These are phyloP conservation scores for Drosophila yooni DNA, from an alignment of 2,888 invertebrate species.

Conservation along the genomic window DNA sequence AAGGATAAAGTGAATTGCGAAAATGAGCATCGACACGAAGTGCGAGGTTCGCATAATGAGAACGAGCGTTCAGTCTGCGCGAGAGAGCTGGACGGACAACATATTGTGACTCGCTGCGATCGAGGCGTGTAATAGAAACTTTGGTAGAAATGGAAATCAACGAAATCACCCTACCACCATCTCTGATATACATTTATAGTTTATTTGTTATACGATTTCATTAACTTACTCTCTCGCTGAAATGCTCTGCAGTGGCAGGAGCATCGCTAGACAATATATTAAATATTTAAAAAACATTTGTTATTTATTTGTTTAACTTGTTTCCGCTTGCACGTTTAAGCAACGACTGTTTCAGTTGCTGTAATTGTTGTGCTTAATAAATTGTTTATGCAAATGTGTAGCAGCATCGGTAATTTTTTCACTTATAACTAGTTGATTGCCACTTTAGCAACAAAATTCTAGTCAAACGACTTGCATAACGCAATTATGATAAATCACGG, in stretches of 20 bases:
- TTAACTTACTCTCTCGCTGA: slow-evolving; percentile 45
- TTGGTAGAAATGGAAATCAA: background rate
- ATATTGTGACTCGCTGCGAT: background rate
- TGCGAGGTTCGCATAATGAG: background rate
- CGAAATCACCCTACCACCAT: background rate
- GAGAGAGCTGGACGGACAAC: background rate
- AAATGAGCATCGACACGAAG: background rate
- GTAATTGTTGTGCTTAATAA: slow-evolving; percentile 13
- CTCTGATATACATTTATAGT: background rate
- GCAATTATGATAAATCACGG: slow-evolving; percentile 1
- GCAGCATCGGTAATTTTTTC: slow-evolving; percentile 45
- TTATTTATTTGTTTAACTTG: slow-evolving; percentile 9
- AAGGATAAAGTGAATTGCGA: background rate
- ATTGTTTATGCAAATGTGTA: slow-evolving; percentile 50
- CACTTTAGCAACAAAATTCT: slow-evolving; percentile 47
- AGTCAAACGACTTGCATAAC: slow-evolving; percentile 3
- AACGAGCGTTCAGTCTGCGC: background rate
- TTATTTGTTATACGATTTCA: background rate
- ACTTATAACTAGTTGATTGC: slow-evolving; percentile 40
- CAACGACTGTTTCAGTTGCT: slow-evolving; percentile 33
- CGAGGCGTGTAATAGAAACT: background rate
- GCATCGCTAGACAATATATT: slow-evolving; percentile 7
- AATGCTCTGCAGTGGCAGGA: slow-evolving; percentile 10
- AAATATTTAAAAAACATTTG: slow-evolving; percentile 41
- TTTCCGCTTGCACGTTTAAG: slow-evolving; percentile 19